phyloP scores from a whole-genome alignment of 2,888 invertebrate species.

The Lasius platythorax region DNA sequence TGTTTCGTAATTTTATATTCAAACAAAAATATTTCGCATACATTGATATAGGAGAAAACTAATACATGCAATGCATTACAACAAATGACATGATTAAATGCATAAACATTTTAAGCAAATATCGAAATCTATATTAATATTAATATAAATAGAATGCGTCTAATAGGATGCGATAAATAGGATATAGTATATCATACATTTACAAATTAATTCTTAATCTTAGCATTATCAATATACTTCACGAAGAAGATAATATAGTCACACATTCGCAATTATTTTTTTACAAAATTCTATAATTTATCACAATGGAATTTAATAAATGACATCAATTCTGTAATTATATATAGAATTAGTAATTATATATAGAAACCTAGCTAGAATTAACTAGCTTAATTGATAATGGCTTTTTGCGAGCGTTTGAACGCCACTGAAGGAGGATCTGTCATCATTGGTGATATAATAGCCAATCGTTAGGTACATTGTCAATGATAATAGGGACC shows the following conservation, averaged over 20 bases:
- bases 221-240: not conserved
- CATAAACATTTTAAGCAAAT: not conserved
- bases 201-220: not conserved
- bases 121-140: not conserved
- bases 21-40: not conserved
- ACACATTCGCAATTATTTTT: too few relatives aligned
- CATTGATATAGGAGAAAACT: not conserved
- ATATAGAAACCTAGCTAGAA: not conserved
- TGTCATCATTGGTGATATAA: not conserved
- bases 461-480: not conserved
- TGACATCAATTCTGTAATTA: not conserved
- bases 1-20: not conserved
- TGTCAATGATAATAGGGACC: constrained; percentile 16
- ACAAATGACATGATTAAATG: not conserved
- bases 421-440: not conserved
- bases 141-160: not conserved
- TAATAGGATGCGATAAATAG: not conserved
- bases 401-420: not conserved
- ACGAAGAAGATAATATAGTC: not conserved
- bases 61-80: not conserved
- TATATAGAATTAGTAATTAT: not conserved
- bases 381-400: not conserved
- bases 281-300: not conserved
- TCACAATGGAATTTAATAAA: not conserved
- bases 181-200: not conserved